phyloP scores from a whole-genome alignment of 2,888 invertebrate genomes.

The Celastrina argiolus region DNA sequence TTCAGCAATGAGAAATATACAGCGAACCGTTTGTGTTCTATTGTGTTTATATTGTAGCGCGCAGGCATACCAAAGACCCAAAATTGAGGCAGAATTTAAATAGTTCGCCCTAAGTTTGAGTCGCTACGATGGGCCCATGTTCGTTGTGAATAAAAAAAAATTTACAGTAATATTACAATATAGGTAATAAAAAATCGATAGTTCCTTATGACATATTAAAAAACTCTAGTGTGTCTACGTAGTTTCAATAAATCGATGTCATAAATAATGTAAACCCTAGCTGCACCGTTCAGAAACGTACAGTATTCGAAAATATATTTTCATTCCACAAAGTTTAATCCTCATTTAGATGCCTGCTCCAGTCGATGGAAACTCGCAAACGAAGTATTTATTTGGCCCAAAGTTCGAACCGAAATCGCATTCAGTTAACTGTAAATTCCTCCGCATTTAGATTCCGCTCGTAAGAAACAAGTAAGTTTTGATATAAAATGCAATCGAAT shows the following conservation, averaged over 20 bases:
- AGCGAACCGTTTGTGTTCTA: not conserved
- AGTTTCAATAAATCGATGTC: not conserved
- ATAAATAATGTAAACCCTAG: not conserved
- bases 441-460: slow-evolving; percentile 25
- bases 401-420: slow-evolving; percentile 21
- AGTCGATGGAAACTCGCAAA: slow-evolving; percentile 14
- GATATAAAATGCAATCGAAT: slow-evolving; percentile 32
- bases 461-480: slow-evolving; percentile 27
- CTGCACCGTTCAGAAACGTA: not conserved
- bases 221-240: not conserved
- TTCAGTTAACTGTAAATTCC: slow-evolving; percentile 20
- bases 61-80: not conserved
- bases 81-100: not conserved
- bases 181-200: too few relatives aligned
- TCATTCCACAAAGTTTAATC: slow-evolving; percentile 16
- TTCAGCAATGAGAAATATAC: not conserved
- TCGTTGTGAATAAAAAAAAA: too few relatives aligned
- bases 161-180: too few relatives aligned
- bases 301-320: slow-evolving; percentile 12
- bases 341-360: slow-evolving; percentile 17
- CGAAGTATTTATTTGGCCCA: slow-evolving; percentile 19
- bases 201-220: not conserved
- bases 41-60: not conserved
- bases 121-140: not conserved
- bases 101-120: not conserved